phyloP scores from a whole-genome alignment of 2,797 vertebrate species.

The Micromesistius poutassou region DNA sequence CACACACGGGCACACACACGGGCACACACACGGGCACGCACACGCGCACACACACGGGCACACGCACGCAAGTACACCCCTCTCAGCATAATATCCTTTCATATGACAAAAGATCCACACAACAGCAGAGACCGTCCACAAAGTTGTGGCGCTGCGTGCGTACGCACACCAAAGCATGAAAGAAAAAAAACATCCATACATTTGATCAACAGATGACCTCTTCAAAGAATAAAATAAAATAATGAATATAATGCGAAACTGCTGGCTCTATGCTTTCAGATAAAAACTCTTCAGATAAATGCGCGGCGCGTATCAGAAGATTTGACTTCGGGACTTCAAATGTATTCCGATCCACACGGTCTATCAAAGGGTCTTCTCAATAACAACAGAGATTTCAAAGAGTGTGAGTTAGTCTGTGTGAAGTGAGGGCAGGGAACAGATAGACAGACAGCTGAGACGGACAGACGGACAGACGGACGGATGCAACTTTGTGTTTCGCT shows the following conservation, averaged over 20 bases:
- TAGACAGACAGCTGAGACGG: constrained; percentile 18
- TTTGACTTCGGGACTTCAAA: neutral
- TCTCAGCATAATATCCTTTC: neutral
- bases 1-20: neutral
- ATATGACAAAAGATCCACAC: neutral
- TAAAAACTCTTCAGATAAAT: neutral
- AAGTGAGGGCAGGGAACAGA: constrained; percentile 11
- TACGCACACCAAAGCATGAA: too few species aligned
- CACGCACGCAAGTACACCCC: neutral
- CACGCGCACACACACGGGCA: neutral
- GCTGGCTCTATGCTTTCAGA: neutral
- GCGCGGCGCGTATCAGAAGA: neutral
- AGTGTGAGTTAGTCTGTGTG: neutral
- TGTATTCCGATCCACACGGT: neutral
- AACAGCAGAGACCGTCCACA: neutral
- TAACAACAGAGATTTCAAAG: constrained; percentile 1
- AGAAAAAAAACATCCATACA: neutral
- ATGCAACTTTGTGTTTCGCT: neutral
- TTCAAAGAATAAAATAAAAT: neutral
- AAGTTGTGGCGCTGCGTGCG: too few species aligned
- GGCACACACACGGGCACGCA: neutral
- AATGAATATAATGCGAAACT: neutral
- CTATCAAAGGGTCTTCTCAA: neutral
- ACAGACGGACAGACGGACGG: constrained; percentile 5
- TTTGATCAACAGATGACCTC: neutral